Evolutionary conservation across 2,113 vertebrate species (phyloP), one percentile per base, ranked within the genome.

Genomic region (Uropsilus gracilis): DNA sequence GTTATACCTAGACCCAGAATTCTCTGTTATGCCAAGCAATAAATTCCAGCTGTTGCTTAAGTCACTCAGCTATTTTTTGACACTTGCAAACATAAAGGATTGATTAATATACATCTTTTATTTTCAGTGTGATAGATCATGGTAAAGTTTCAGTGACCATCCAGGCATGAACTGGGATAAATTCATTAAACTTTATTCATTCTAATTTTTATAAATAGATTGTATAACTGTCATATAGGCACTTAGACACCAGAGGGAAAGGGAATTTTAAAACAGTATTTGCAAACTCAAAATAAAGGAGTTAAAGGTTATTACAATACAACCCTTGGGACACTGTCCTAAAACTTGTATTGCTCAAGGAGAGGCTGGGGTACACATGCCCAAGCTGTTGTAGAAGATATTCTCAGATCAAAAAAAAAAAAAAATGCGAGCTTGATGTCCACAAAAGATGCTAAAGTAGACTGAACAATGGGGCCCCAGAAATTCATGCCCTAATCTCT

Each of bases 1-100:
- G 28, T 28, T 12, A 5, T 39, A n/a, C 3, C 3, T 59, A 26
- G 57, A 37, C 34, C 39, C 17, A 28, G 59, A 39, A 24, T 55
- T 76, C 64, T 53, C 32, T 85, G 4, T 46, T 71, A 42, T 53
- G 32, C n/a, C 20, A 87, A 6, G 59, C 59, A 57, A 46, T 26
- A 86, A 50, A 57, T 78, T 66, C 39, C n/a, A 55, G 6, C n/a
- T 28, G 63, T 26, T 80, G 57, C n/a, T n/a, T 81, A 78, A 75
- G 37, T 69, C n/a, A 46, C 12, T 94, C 42, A 13, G 37, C 42
- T 61, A 26, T 68, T 80, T 93, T 82, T 91, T 92, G 72, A 69
- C 32, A 63, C 12, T 86, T 73, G 11, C 8, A 94, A 97, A 92
- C 57, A 42, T 42, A 82, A 86, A 82, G 57, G 72, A 63, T 53